Evolutionary conservation across 1,140 invertebrate species (phyloP).

Genomic region (Apis dorsata): DNA sequence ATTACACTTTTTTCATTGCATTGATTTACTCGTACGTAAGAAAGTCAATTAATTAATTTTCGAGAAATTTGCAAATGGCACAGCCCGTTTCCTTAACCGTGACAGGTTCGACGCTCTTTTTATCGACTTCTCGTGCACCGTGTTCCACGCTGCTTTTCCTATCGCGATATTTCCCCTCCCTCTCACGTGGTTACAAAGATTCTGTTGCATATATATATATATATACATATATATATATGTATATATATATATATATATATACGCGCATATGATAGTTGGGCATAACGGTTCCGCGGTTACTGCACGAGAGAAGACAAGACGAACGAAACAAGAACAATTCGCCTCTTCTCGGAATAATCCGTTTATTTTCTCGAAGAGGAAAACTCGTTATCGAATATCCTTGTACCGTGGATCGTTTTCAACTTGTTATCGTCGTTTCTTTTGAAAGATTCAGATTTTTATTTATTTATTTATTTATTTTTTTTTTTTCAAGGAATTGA

Average conservation of each 20-base stretch:
- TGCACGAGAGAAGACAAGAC: conserved; percentile 61
- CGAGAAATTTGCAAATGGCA: background rate
- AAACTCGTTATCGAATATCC: background rate
- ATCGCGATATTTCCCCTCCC: background rate
- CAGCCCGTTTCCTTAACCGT: background rate
- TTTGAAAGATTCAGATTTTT: background rate
- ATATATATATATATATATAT: background rate
- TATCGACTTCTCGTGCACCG: background rate
- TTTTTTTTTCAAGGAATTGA: background rate
- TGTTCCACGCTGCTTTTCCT: conserved; percentile 20
- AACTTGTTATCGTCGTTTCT: background rate
- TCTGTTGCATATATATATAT: conserved; percentile 26
- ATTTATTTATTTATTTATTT: no score
- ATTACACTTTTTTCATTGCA: no score
- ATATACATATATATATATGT: no score
- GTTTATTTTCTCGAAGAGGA: conserved; percentile 30
- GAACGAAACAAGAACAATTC: background rate
- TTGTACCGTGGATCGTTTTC: background rate
- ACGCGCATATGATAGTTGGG: conserved; percentile 49
- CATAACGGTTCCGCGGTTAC: conserved; percentile 70
- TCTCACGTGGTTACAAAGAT: conserved; percentile 3
- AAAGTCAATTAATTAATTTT: no score
- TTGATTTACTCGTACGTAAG: no score
- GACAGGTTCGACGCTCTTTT: conserved; percentile 35
- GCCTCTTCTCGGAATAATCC: background rate